These are phyloP conservation scores for Leucozona laternaria DNA, from an alignment of 2,888 invertebrate genomes.

Conservation along the genomic window DNA sequence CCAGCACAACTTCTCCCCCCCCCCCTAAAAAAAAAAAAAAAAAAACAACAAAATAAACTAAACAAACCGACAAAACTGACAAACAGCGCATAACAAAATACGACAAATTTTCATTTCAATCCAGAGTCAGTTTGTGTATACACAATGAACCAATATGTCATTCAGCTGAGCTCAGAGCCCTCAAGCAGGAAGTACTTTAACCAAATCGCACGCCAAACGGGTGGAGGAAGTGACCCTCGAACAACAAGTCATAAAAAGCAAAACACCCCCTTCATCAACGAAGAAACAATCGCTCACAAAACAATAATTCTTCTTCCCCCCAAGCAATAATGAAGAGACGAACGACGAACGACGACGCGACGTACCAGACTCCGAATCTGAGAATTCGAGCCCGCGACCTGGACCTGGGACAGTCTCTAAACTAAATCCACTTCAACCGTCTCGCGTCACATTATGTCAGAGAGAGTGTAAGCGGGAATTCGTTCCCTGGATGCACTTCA, in stretches of 20 bases:
- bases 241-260: conserved; percentile 47
- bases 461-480: conserved; percentile 65
- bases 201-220: conserved; percentile 65
- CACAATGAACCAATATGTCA: conserved; percentile 71
- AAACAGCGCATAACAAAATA: conserved; percentile 74
- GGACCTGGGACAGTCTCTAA: conserved; percentile 42
- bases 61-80: conserved; percentile 4
- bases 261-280: conserved; percentile 61
- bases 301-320: conserved; percentile 56
- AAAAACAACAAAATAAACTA: not conserved
- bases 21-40: not conserved
- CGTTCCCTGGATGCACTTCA: conserved; percentile 67
- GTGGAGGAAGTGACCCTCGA: conserved; percentile 74
- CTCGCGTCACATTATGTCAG: conserved; percentile 59
- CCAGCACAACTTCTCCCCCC: not conserved
- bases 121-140: conserved; percentile 14
- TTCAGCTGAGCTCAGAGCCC: conserved; percentile 51
- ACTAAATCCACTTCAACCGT: conserved; percentile 6
- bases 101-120: conserved; percentile 65
- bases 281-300: conserved; percentile 30
- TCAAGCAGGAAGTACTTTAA: conserved; percentile 71
- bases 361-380: conserved; percentile 6
- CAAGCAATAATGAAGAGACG: conserved; percentile 13
- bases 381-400: conserved; percentile 31
- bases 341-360: no score